Conservation (phyloP, 2,113 vertebrate genomes). For the Cyprinodon variegatus region DNA sequence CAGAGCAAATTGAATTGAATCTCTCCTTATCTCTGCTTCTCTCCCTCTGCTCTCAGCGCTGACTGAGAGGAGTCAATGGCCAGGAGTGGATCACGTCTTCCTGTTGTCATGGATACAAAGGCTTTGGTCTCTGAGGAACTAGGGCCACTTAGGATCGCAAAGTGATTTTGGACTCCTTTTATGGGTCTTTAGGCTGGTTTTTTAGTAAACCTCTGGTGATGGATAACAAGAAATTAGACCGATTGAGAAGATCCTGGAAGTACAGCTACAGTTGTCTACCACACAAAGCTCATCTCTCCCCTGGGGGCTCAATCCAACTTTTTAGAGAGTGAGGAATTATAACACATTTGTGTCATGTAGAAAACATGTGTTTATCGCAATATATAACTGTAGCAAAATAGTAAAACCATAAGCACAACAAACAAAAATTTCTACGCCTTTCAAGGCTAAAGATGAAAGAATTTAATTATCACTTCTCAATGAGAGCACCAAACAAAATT, state of each 20-base stretch:
- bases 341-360: slow-evolving; percentile 55
- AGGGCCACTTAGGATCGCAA: slow-evolving; percentile 57
- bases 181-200: slow-evolving; percentile 44
- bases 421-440: slow-evolving; percentile 24
- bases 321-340: slow-evolving; percentile 51
- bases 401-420: background rate
- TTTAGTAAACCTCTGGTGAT: slow-evolving; percentile 52
- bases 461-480: slow-evolving; percentile 10
- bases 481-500: slow-evolving; percentile 11
- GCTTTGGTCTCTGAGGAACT: slow-evolving; percentile 62
- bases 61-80: slow-evolving; percentile 71
- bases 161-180: slow-evolving; percentile 67
- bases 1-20: slow-evolving; percentile 70
- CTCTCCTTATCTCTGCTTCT: slow-evolving; percentile 68
- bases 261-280: slow-evolving; percentile 51
- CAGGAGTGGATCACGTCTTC: slow-evolving; percentile 65
- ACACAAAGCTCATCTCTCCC: slow-evolving; percentile 56
- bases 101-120: slow-evolving; percentile 78
- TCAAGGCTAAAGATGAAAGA: slow-evolving; percentile 2
- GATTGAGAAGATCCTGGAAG: slow-evolving; percentile 43
- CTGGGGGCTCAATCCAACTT: slow-evolving; percentile 55
- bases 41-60: slow-evolving; percentile 61
- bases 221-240: slow-evolving; percentile 44
- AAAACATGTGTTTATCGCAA: slow-evolving; percentile 27
- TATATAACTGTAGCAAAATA: slow-evolving; percentile 24